These are phyloP conservation scores for Helleia helle DNA, from an alignment of 2,888 invertebrate species.

Conservation along the genomic window DNA sequence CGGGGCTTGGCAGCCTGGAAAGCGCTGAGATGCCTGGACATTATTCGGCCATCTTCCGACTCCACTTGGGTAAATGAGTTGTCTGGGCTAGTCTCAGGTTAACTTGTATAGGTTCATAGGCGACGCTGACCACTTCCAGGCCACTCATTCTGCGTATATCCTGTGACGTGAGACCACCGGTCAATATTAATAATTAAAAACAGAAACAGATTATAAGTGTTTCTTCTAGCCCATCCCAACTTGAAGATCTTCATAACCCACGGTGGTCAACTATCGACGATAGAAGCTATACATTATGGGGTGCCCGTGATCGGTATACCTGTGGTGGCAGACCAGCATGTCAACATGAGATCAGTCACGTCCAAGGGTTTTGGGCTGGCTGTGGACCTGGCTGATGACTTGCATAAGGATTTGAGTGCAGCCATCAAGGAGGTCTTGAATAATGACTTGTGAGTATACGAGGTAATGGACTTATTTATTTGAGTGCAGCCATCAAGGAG, in stretches of 20 bases:
- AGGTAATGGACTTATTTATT: too few relatives aligned
- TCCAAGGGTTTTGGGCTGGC: constrained; percentile 39
- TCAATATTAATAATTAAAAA: too few relatives aligned
- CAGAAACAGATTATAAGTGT: too few relatives aligned
- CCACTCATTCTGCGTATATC: too few relatives aligned
- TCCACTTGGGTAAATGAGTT: too few relatives aligned
- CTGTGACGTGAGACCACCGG: too few relatives aligned
- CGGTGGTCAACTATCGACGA: constrained; percentile 50
- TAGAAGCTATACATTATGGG: constrained; percentile 48
- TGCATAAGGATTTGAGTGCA: constrained; percentile 27
- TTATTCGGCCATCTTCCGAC: too few relatives aligned
- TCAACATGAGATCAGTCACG: constrained; percentile 39
- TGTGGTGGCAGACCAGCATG: constrained; percentile 39
- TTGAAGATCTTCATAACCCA: constrained; percentile 46
- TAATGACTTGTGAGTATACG: not conserved
- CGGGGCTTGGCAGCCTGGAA: too few relatives aligned
- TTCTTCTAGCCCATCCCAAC: constrained; percentile 29
- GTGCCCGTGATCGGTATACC: constrained; percentile 52
- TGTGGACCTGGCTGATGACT: constrained; percentile 31
- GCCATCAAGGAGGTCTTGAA: constrained; percentile 41
- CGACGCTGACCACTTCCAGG: too few relatives aligned
- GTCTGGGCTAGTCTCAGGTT: too few relatives aligned
- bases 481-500: constrained; percentile 34
- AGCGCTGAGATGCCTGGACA: too few relatives aligned
- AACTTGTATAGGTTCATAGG: too few relatives aligned